Percentiles rank a stretch among this genome's conserved stretches.
Conservation (phyloP, 2,113 vertebrate genomes). For the Cyphomyrus plagiostoma region DNA sequence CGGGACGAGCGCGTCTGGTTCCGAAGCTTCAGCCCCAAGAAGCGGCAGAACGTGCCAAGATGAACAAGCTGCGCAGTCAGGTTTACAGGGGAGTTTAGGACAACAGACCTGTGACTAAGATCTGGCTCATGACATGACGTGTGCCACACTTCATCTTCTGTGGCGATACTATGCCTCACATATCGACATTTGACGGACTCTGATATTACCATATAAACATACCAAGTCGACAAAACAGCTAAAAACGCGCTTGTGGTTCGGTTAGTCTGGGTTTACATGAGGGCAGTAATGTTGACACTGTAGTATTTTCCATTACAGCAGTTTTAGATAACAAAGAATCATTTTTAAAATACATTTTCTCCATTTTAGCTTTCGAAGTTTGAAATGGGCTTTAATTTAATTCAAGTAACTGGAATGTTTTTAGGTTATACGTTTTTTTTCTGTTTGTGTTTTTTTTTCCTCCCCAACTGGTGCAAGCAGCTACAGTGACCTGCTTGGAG, state of each 20-base stretch:
- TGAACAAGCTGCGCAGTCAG: neutral
- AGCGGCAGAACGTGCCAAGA: neutral
- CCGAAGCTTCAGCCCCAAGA: neutral
- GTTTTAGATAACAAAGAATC: neutral
- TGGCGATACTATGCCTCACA: neutral
- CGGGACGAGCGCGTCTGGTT: neutral
- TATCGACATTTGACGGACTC: neutral
- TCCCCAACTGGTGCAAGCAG: neutral
- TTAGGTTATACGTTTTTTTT: neutral
- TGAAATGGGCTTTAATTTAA: neutral
- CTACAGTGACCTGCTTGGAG: neutral
- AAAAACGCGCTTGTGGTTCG: neutral
- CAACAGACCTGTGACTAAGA: slow-evolving; percentile 15
- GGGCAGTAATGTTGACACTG: neutral
- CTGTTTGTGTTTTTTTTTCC: neutral
- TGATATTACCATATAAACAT: neutral
- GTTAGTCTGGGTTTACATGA: neutral
- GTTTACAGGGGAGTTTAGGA: neutral
- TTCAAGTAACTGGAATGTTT: neutral
- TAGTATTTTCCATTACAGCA: neutral
- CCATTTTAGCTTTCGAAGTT: neutral
- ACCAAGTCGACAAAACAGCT: neutral
- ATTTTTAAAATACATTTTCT: neutral
- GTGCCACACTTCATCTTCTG: neutral
- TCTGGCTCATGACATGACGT: neutral